Percentiles rank a stretch among this genome's conserved stretches.
These are phyloP conservation scores for Pseudomyrmex pallidus DNA, from an alignment of 1,140 invertebrate genomes.

Conservation along the genomic window DNA sequence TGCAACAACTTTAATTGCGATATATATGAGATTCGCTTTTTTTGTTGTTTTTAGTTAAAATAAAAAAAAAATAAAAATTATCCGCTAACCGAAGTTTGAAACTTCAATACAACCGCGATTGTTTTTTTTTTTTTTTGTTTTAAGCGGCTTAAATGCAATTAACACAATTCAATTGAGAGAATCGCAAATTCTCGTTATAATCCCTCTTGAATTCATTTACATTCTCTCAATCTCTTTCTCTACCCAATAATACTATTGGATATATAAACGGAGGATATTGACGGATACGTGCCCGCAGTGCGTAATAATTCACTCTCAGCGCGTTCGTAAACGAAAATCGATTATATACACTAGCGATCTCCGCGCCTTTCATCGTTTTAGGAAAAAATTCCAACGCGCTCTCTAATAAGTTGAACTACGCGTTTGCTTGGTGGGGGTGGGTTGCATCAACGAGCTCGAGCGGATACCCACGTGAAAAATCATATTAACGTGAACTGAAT, in stretches of 20 bases:
- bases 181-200: constrained; percentile 38
- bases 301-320: constrained; percentile 10
- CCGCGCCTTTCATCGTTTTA: background rate
- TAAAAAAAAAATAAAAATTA: constrained; percentile 38
- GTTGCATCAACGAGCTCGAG: background rate
- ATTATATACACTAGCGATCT: constrained; percentile 33
- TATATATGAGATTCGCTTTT: background rate
- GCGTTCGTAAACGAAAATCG: constrained; percentile 24
- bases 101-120: constrained; percentile 25
- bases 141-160: constrained; percentile 53
- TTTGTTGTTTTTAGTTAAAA: background rate
- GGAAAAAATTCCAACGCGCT: background rate
- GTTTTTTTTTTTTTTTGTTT: no score
- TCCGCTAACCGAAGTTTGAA: constrained; percentile 26
- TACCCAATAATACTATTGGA: constrained; percentile 40
- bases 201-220: constrained; percentile 44
- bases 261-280: background rate
- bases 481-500: background rate
- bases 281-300: background rate
- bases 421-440: no score
- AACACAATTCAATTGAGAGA: constrained; percentile 45
- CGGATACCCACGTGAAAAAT: background rate
- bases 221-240: constrained; percentile 19
- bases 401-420: no score
- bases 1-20: no score